A percentile compares a stretch with the other conserved stretches of the same genome.
phyloP scores from a whole-genome alignment of 1,140 invertebrate species.

The Hypsibius dujardini region DNA sequence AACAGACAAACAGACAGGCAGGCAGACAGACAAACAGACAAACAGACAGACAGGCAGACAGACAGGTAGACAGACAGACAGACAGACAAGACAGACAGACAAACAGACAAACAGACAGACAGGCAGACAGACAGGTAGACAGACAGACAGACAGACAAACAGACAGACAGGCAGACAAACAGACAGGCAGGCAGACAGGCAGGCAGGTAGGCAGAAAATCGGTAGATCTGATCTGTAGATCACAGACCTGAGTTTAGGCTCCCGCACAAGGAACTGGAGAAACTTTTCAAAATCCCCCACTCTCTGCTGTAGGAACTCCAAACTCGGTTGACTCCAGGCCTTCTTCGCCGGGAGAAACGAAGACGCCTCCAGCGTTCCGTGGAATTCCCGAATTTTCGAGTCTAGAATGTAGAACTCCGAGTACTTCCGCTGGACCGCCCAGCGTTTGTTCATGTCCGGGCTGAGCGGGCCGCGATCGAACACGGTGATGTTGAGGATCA shows the following conservation, averaged over 20 bases:
- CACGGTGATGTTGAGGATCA: constrained; percentile 2
- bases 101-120: no score
- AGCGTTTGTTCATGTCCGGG: background rate
- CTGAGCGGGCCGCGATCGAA: constrained; percentile 5
- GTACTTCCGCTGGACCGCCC: background rate
- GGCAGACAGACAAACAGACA: no score
- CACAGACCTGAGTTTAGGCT: background rate
- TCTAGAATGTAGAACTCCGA: constrained; percentile 14
- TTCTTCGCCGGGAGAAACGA: background rate
- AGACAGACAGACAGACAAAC: no score
- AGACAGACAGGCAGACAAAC: no score
- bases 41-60: no score
- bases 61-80: no score
- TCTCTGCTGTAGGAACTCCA: background rate
- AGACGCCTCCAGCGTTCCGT: background rate
- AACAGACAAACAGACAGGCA: no score
- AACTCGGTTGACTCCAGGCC: background rate
- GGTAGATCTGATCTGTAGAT: no score
- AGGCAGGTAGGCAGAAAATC: no score
- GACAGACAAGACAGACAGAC: no score
- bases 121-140: no score
- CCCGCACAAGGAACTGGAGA: background rate
- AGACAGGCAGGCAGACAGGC: no score
- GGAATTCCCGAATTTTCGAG: background rate
- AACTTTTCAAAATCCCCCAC: background rate